Evolutionary conservation across 2,888 invertebrate species (phyloP), one percentile per base, ranked within the genome.

Genomic region (Halictus ligatus): DNA sequence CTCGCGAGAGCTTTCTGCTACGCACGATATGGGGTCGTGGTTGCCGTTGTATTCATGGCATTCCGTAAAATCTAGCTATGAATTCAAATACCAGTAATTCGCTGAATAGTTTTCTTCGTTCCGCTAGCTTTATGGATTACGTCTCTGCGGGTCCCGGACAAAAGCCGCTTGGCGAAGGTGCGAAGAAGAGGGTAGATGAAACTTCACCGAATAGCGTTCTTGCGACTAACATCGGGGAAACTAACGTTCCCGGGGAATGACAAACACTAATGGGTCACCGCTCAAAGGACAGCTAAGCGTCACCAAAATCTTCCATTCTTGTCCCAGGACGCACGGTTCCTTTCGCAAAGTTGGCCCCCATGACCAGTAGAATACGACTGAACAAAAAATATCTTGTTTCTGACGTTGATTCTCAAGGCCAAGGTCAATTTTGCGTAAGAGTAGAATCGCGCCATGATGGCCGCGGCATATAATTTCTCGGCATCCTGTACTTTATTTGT

Each of bases 21-120:
- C 21, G 18, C 29, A 29, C 29, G 12, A 67, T 7, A 18, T 29
- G 40, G 21, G 40, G 8, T 35, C 35, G 18, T 35, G 35, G 29
- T 67, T 8, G 40, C 40, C 21, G 40, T 21, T 69, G 69, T 40
- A 69, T 69, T 69, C 69, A 69, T 43, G 69, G 40, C 40, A 40
- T 12, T 69, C 69, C 40, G 40, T 69, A 40, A 69, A 69, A 69
- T 69, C 69, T 69, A 40, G 69, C 35, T 69, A 43, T 43, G 69
- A 69, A 40, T 43, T 69, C 69, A 40, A 69, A 40, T 69, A 69
- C 40, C 21, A 12, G 35, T 69, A 69, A 69, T 40, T 43, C 69
- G 10, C 35, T n/a, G 40, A 40, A 40, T 43, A 69, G 69, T 69
- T 69, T 40, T n/a, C 40, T 12, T 64, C n/a, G 40, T 21, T 40